Percentiles rank a stretch among this genome's conserved stretches.
Evolutionary conservation across 2,888 invertebrate species (phyloP).

Genomic region (Falcaria lacertinaria): DNA sequence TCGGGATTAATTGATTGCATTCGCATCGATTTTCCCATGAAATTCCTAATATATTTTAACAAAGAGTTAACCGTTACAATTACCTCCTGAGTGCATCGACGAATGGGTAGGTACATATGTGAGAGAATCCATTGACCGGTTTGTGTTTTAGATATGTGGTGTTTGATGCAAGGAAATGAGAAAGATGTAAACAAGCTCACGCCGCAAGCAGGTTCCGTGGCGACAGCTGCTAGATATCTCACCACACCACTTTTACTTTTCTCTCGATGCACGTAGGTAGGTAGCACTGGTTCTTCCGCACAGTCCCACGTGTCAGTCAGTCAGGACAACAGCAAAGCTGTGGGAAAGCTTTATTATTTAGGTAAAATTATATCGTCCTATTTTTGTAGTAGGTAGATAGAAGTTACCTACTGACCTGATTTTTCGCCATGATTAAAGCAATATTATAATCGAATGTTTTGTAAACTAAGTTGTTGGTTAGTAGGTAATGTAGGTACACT

Average conservation of each 20-base stretch:
- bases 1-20: constrained; percentile 43
- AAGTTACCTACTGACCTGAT: too few relatives aligned
- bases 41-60: constrained; percentile 35
- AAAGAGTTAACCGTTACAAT: constrained; percentile 54
- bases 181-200: constrained; percentile 26
- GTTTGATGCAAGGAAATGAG: constrained; percentile 5
- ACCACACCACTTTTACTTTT: constrained; percentile 71
- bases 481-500: too few relatives aligned
- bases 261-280: constrained; percentile 42
- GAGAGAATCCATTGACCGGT: too few relatives aligned
- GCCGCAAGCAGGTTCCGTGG: constrained; percentile 26
- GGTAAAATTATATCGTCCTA: too few relatives aligned
- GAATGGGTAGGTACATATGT: too few relatives aligned
- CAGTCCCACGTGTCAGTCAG: neutral
- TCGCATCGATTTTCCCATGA: constrained; percentile 34
- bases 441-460: too few relatives aligned
- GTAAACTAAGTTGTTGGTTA: too few relatives aligned
- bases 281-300: constrained; percentile 3
- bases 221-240: constrained; percentile 45
- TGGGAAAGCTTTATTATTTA: too few relatives aligned
- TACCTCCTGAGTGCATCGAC: too few relatives aligned
- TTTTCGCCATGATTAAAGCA: too few relatives aligned
- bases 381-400: too few relatives aligned
- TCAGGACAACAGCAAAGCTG: constrained; percentile 33
- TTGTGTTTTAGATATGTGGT: constrained; percentile 9